A percentile compares a stretch with the other conserved stretches of the same genome.
These are phyloP conservation scores for Astyanax mexicanus DNA, from an alignment of 2,797 vertebrate genomes.

Conservation along the genomic window DNA sequence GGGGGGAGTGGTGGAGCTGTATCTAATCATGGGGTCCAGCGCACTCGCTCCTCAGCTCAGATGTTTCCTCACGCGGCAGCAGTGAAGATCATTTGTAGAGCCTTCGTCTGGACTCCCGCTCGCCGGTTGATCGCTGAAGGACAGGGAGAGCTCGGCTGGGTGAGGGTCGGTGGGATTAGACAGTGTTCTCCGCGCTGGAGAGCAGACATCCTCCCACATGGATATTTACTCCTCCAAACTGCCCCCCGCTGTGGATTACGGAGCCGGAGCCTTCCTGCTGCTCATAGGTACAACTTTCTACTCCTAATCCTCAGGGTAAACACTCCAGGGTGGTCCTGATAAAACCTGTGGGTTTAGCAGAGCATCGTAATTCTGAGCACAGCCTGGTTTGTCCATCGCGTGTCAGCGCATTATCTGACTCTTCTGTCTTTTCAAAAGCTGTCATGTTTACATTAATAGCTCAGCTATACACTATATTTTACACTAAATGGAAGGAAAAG, in stretches of 20 bases:
- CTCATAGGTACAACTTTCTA: slow-evolving; percentile 70
- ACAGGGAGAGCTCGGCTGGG: neutral
- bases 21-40: neutral
- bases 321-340: no score
- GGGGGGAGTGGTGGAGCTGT: neutral
- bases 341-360: no score
- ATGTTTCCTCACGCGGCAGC: slow-evolving; percentile 25
- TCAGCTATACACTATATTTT: no score
- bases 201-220: slow-evolving; percentile 55
- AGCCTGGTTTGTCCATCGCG: no score
- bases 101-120: neutral
- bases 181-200: neutral
- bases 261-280: slow-evolving; percentile 71
- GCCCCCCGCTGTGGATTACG: slow-evolving; percentile 74
- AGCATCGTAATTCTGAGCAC: no score
- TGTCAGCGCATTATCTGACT: no score
- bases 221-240: slow-evolving; percentile 74
- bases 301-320: no score
- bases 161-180: neutral
- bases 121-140: neutral
- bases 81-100: neutral
- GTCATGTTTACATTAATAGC: no score
- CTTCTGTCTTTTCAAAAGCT: no score
- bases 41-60: neutral
- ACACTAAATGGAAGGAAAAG: no score